Percentiles rank a stretch among this genome's conserved stretches.
phyloP scores from a whole-genome alignment of 2,113 vertebrate species.

The Neodontobutis hainanensis region DNA sequence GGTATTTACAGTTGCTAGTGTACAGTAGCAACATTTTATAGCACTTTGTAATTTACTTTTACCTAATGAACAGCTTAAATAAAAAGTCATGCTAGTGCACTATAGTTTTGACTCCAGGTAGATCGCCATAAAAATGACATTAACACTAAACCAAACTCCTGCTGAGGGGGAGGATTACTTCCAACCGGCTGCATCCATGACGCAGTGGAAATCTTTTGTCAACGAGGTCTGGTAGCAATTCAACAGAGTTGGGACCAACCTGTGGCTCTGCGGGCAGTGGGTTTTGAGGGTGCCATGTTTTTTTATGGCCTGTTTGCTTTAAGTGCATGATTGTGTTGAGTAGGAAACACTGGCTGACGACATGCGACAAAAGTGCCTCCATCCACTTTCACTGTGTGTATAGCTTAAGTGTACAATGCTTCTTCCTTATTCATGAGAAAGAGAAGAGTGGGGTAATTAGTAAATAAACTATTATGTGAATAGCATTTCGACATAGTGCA shows the following conservation, averaged over 20 bases:
- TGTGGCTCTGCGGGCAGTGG: constrained; percentile 1
- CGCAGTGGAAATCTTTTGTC: constrained; percentile 11
- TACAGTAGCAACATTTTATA: not conserved
- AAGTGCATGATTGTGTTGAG: constrained; percentile 8
- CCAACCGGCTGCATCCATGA: not conserved
- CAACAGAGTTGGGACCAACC: not conserved
- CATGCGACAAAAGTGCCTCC: not conserved
- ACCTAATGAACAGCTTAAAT: not conserved
- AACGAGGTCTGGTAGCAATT: constrained; percentile 1
- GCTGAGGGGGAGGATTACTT: not conserved
- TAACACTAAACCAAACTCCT: not conserved
- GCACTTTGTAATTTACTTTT: not conserved
- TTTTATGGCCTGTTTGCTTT: constrained; percentile 1
- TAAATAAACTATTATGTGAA: too few species aligned
- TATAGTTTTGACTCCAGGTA: not conserved
- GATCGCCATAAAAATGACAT: not conserved
- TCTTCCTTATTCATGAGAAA: too few species aligned
- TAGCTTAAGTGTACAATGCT: too few species aligned
- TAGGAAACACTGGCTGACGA: not conserved
- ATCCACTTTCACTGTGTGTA: too few species aligned
- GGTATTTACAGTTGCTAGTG: too few species aligned
- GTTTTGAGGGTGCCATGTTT: not conserved
- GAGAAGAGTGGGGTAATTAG: too few species aligned
- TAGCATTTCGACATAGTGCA: not conserved
- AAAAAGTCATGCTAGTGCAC: not conserved